phyloP scores from a whole-genome alignment of 2,113 vertebrate genomes.

The Rhynchopsitta pachyrhyncha region DNA sequence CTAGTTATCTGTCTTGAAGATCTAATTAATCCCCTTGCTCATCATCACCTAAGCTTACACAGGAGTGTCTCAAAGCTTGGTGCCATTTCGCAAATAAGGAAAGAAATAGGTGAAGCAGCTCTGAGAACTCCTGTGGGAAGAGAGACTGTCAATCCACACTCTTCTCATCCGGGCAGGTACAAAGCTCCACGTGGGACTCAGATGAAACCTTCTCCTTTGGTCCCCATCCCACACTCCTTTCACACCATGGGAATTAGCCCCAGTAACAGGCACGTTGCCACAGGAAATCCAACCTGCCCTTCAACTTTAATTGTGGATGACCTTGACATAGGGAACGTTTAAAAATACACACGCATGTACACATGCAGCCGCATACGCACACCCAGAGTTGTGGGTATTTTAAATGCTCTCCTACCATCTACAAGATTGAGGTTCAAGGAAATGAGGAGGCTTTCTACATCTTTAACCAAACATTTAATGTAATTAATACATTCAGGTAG shows the following conservation, averaged over 20 bases:
- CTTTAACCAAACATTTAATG: background rate
- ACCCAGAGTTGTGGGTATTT: background rate
- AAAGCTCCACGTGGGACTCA: rapidly evolving
- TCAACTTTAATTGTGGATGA: background rate
- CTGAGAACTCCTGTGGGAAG: background rate
- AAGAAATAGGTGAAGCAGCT: background rate
- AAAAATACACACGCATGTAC: background rate
- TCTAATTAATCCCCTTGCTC: background rate
- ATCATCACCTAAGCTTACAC: background rate
- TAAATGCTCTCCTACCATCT: background rate
- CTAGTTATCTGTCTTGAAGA: background rate
- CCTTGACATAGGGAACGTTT: background rate
- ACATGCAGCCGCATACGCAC: rapidly evolving
- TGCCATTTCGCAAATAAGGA: background rate
- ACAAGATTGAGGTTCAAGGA: background rate
- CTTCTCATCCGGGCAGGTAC: rapidly evolving
- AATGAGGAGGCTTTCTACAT: background rate
- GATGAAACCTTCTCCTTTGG: background rate
- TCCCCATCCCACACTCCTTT: background rate
- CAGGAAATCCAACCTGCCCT: background rate
- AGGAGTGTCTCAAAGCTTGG: background rate
- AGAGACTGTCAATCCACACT: background rate
- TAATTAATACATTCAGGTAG: background rate
- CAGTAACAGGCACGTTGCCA: background rate
- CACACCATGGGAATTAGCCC: background rate